These are phyloP conservation scores for Rana temporaria DNA, from an alignment of 2,113 vertebrate genomes.

Conservation along the genomic window DNA sequence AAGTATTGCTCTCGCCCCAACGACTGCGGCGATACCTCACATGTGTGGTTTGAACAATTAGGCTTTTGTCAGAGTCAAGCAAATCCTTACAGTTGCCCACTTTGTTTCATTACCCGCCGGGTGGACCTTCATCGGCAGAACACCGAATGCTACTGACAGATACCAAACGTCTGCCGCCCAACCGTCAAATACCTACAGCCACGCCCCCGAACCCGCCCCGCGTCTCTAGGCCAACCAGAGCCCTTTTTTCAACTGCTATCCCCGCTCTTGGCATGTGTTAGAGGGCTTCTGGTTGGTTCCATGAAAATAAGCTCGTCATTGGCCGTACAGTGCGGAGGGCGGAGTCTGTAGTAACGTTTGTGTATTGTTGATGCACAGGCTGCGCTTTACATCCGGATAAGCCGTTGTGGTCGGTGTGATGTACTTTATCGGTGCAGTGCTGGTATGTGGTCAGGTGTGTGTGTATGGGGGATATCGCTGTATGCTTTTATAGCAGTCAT, in stretches of 20 bases:
- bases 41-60: no score
- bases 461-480: no score
- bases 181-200: neutral
- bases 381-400: neutral
- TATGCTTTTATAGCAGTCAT: no score
- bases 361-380: neutral
- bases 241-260: neutral
- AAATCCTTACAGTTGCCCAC: no score
- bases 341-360: neutral
- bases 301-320: neutral
- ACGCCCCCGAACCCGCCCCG: neutral
- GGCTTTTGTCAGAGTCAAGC: no score
- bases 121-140: no score
- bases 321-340: neutral
- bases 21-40: no score
- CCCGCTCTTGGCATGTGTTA: neutral
- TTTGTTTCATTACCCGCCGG: no score
- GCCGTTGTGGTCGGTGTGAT: neutral
- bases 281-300: neutral
- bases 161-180: neutral
- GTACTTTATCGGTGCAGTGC: neutral
- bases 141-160: no score
- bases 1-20: no score
- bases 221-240: neutral
- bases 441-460: neutral